phyloP scores from a whole-genome alignment of 2,888 invertebrate genomes.

The Troides aeacus region DNA sequence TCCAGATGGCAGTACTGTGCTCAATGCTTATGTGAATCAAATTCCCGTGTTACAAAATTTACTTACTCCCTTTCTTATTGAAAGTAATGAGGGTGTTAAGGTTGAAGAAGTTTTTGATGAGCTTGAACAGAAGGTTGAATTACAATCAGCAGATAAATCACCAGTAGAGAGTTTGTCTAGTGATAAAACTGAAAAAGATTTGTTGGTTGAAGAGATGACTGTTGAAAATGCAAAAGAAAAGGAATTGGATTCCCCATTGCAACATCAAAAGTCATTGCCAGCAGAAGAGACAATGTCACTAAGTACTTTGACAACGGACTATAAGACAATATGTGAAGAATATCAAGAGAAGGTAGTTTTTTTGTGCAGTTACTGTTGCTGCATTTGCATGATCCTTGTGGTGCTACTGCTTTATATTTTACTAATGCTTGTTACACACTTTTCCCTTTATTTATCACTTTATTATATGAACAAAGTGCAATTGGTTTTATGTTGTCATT shows the following conservation, averaged over 20 bases:
- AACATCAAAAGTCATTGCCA: conserved; percentile 60
- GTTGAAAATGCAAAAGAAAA: conserved; percentile 54
- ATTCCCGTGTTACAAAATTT: conserved; percentile 63
- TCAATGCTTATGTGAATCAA: conserved; percentile 51
- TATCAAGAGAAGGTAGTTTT: conserved; percentile 83
- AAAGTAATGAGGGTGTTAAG: conserved; percentile 51
- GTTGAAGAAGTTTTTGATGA: conserved; percentile 56
- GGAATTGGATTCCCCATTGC: conserved; percentile 45
- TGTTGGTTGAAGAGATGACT: conserved; percentile 66
- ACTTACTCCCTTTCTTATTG: conserved; percentile 66
- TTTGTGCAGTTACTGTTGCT: conserved; percentile 43
- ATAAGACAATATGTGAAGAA: conserved; percentile 85
- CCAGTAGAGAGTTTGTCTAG: conserved; percentile 49
- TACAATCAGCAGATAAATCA: conserved; percentile 39
- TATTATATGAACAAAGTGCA: conserved; percentile 7
- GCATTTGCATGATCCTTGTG: conserved; percentile 39
- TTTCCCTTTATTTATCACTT: conserved; percentile 48
- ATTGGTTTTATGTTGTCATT: conserved; percentile 3
- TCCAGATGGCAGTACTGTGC: conserved; percentile 60
- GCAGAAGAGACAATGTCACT: conserved; percentile 70
- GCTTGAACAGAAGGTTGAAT: conserved; percentile 29
- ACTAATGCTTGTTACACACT: conserved; percentile 44
- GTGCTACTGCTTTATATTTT: conserved; percentile 34
- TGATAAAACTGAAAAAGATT: conserved; percentile 62
- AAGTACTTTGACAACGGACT: conserved; percentile 84